phyloP scores from a whole-genome alignment of 2,888 invertebrate species.

The Euphydryas editha region DNA sequence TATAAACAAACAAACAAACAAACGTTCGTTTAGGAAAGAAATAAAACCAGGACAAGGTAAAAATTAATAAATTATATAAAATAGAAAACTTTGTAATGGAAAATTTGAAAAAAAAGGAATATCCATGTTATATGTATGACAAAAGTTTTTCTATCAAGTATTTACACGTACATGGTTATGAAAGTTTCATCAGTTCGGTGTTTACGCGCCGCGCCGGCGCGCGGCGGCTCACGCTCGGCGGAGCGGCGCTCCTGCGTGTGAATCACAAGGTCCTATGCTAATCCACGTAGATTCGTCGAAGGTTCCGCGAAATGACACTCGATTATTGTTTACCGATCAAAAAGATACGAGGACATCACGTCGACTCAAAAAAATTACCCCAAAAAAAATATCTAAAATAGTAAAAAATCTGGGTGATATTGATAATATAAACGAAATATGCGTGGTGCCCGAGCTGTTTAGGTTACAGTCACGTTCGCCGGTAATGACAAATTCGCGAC shows the following conservation, averaged over 20 bases:
- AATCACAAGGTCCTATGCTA: constrained; percentile 62
- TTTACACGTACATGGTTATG: constrained; percentile 56
- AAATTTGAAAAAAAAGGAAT: constrained; percentile 24
- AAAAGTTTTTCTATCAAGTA: constrained; percentile 60
- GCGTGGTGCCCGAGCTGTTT: constrained; percentile 62
- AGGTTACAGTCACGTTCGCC: constrained; percentile 73
- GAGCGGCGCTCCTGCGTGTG: constrained; percentile 39
- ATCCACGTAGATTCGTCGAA: constrained; percentile 50
- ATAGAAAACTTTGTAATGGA: constrained; percentile 10
- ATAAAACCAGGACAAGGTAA: neutral
- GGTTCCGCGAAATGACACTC: constrained; percentile 44
- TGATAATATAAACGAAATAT: constrained; percentile 72
- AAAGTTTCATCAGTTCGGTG: constrained; percentile 54
- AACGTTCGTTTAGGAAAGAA: neutral
- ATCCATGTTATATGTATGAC: constrained; percentile 29
- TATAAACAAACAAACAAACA: neutral
- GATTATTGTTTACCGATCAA: constrained; percentile 52
- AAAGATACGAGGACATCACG: constrained; percentile 66
- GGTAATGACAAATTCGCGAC: constrained; percentile 76
- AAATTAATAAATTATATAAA: neutral
- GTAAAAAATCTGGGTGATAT: constrained; percentile 74
- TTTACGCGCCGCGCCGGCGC: constrained; percentile 44
- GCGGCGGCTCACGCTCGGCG: constrained; percentile 24
- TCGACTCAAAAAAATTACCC: constrained; percentile 57
- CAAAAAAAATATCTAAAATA: constrained; percentile 57